Conservation (phyloP, 2,113 vertebrate genomes). For the Hydropotes inermis region DNA sequence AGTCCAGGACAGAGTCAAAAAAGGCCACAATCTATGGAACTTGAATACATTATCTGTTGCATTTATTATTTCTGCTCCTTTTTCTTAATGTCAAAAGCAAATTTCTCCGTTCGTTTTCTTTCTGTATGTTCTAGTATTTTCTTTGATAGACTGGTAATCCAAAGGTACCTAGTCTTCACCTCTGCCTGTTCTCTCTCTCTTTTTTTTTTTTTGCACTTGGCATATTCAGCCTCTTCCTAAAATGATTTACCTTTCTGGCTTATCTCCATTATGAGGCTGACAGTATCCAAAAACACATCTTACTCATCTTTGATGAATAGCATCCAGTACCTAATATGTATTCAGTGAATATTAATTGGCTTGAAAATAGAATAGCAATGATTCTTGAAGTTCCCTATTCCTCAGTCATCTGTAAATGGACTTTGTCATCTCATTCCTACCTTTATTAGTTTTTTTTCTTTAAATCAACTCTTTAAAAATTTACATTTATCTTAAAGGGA, state of each 20-base stretch:
- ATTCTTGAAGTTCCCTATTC: slow-evolving; percentile 3
- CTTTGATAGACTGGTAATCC: neutral
- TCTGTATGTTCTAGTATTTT: neutral
- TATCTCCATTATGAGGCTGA: slow-evolving; percentile 2
- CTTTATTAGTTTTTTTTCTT: neutral
- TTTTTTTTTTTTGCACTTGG: neutral
- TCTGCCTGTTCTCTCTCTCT: neutral
- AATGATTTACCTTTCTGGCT: neutral
- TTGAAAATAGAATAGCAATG: neutral
- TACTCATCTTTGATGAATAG: slow-evolving; percentile 8
- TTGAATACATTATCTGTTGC: neutral
- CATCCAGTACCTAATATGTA: neutral
- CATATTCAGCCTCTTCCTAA: neutral
- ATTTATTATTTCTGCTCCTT: neutral
- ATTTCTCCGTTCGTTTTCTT: neutral
- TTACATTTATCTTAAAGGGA: neutral
- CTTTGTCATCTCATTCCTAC: neutral
- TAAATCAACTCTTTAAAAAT: neutral
- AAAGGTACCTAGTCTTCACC: neutral
- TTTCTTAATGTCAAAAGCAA: slow-evolving; percentile 21
- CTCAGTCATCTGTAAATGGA: slow-evolving; percentile 18
- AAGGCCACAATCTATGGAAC: neutral
- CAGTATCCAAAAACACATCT: neutral
- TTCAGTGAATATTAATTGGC: slow-evolving; percentile 35
- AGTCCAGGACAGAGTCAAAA: neutral